A percentile compares a stretch with the other conserved stretches of the same genome.
phyloP scores from a whole-genome alignment of 2,888 invertebrate genomes.

The Tethea ocularis region DNA sequence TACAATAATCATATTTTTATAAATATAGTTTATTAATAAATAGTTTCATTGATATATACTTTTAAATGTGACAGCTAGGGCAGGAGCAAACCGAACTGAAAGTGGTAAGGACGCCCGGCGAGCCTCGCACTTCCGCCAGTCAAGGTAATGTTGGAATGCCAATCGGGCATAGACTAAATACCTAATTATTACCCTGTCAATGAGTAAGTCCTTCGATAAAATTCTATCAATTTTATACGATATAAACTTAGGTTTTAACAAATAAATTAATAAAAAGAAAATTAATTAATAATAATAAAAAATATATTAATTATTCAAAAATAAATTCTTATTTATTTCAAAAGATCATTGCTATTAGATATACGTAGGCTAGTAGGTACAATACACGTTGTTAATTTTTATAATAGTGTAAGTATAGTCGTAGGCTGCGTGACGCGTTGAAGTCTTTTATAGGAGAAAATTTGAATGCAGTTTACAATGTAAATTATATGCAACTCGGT shows the following conservation, averaged over 20 bases:
- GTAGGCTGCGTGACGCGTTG: constrained; percentile 31
- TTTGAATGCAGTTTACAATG: constrained; percentile 5
- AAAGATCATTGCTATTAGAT: not conserved
- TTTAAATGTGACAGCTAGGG: constrained; percentile 18
- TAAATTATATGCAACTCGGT: not conserved
- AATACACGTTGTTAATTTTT: not conserved
- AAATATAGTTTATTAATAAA: no score
- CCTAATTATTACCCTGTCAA: constrained; percentile 34
- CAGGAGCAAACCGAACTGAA: constrained; percentile 51
- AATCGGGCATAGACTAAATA: constrained; percentile 32
- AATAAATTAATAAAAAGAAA: no score
- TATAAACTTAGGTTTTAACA: no score
- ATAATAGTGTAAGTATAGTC: not conserved
- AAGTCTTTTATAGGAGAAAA: constrained; percentile 37
- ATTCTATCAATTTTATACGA: not conserved
- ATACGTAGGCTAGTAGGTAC: not conserved
- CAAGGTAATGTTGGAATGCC: constrained; percentile 64
- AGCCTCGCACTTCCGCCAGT: constrained; percentile 65
- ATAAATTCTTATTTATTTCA: not conserved
- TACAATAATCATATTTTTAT: no score
- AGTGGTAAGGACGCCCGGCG: constrained; percentile 68
- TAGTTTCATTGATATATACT: no score
- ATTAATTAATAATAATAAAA: no score
- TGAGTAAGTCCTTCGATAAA: constrained; percentile 25
- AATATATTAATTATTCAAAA: no score